Evolutionary conservation across 2,113 vertebrate genomes (phyloP), one percentile per base, ranked within the genome.

Genomic region (Nymphicus hollandicus): DNA sequence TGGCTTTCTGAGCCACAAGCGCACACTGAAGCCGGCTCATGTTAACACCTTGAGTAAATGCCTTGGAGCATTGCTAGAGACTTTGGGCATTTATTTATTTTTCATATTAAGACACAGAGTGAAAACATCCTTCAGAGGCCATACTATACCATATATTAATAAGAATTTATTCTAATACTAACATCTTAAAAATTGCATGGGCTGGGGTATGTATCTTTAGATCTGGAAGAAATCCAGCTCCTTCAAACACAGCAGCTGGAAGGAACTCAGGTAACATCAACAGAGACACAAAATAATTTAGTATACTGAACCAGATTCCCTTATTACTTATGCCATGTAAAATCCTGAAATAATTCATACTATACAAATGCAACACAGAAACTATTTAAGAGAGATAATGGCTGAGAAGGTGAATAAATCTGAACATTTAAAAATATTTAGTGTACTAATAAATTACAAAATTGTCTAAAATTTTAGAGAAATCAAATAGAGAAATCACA

Each of bases 51-150:
- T 46, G 22, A 88, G 43, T 13, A 66, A 91, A 89, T 58, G 43
- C 41, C 27, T 85, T 44, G 8, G 31, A 19, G 37, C 0, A 0
- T 33, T 94, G 53, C 85, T 86, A 69, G 47, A 91, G n/a, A 61
- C 44, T 90, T 28, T 3, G 13, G 7, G 17, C 58, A 88, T 90
- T 88, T 89, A 66, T 91, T 93, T 90, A 83, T 86, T 94, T 95
- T 93, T 90, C 46, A 53, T 61, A 93, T 69, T 70, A 95, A 79
- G 44, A 85, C 31, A 82, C 17, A 50, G 47, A 78, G 31, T 60
- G 29, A 88, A 87, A 96, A 76, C 41, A 84, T 79, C 91, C 81
- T 91, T 94, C 81, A 77, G 74, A 89, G 70, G 52, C 61, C 61
- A 89, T 13, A 31, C 49, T 28, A 56, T 35, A 55, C 44, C 0